Base-by-base conservation (phyloP, 2,888 invertebrate genomes). In the Antitype chi region DNA sequence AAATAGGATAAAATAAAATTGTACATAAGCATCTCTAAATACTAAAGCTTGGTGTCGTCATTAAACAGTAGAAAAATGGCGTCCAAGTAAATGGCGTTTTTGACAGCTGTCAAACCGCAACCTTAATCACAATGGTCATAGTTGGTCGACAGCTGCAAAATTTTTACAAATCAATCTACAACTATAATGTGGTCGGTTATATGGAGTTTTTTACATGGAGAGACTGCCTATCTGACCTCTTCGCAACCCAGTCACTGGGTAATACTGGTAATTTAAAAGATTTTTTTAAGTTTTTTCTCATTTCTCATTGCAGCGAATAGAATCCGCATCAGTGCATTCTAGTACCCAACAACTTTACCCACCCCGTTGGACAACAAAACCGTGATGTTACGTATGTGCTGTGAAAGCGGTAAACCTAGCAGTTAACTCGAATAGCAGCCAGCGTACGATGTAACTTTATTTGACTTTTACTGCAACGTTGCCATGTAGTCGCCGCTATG, bases 381-480 rank as follows among this genome's bases (percentile, higher is more conserved):
- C 62, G 47, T 84, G 55, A 84, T 49, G 53, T 81, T 72, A 49
- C 59, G 11, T 63, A 57, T 85, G 79, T 59, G 63, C 69, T 59
- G 75, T 53, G 23, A 85, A 75, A 60, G 67, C 74, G 74, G 72
- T 78, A 68, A 86, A 86, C 74, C 84, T 8, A 59, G 47, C 84
- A 68, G 84, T 86, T 83, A 86, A 83, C 63, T 70, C 55, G 70
- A 78, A 82, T 70, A 71, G 68, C 67, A 76, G 49, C 59, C 62
- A 60, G 57, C 52, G 69, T 49, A 66, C 52, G 60, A 72, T 55
- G 64, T 78, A 78, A 85, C 74, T 85, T 83, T 85, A 83, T 83
- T 85, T 78, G 86, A 83, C 70, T 83, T 83, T 83, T 67, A 82
- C 73, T 77, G 72, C 78, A 52, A 43, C 67, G 43, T 53, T 73